Base-by-base conservation (phyloP, 2,113 vertebrate genomes). In the Melanocharis versteri region DNA sequence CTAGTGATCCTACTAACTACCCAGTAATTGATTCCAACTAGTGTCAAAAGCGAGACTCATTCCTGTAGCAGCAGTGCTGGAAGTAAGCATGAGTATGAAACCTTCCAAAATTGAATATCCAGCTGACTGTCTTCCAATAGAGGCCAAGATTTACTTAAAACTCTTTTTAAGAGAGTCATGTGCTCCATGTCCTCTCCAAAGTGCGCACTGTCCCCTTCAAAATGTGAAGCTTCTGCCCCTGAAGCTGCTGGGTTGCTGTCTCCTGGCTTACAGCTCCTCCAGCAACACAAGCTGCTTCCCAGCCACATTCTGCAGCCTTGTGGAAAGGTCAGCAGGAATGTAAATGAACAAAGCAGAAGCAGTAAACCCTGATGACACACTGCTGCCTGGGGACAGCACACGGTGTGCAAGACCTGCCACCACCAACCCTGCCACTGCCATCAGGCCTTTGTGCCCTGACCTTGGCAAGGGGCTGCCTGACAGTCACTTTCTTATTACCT, bases 211-310 rank as follows among this genome's bases (percentile, higher is more conserved):
- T 64, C 42, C 73, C 79, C 70, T 91, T 96, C 69, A 86, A 80
- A 82, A 84, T 10, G 62, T 39, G 77, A 97, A 97, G 91, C 64
- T 91, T 77, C 86, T 90, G 86, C 57, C 88, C 10, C 4, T 95
- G 92, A 95, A 96, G 95, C 92, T 97, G 92, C 85, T 82, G 84
- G 33, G 26, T 7, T 57, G 94, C 89, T 97, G 81, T 91, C 93
- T 97, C 93, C 89, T 65, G 72, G 78, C 64, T 94, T 89, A 78
- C 28, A 45, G 83, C 48, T 81, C 93, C 83, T 89, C 83, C 87
- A 69, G 77, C 84, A 83, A 72, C 62, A 97, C 91, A 94, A 92
- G 96, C 53, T 96, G 95, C 92, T 93, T 94, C 95, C 90, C 83
- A 95, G 92, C 21, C 75, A 89, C 90, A 86, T 65, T 91, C 96